phyloP scores from a whole-genome alignment of 2,888 invertebrate genomes.

The Hermaeophaga mercurialis region DNA sequence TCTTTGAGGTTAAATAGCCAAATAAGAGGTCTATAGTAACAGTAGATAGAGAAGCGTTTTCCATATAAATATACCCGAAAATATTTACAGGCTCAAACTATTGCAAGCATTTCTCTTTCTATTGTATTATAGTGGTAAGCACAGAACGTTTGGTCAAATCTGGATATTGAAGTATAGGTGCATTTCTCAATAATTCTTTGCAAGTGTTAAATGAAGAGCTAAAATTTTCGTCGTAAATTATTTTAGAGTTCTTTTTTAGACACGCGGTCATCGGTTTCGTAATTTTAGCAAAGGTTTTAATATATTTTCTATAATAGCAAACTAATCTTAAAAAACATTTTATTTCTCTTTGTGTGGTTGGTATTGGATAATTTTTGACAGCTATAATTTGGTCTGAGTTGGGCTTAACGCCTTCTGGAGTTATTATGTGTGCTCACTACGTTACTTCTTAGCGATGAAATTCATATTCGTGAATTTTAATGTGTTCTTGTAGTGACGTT shows the following conservation, averaged over 20 bases:
- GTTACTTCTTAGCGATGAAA: slow-evolving; percentile 29
- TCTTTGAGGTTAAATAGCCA: too few species aligned
- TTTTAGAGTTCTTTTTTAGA: slow-evolving; percentile 31
- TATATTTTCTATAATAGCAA: slow-evolving; percentile 36
- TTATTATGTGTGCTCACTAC: slow-evolving; percentile 32
- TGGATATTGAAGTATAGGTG: slow-evolving; percentile 37
- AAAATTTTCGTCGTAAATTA: slow-evolving; percentile 27
- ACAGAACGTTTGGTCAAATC: slow-evolving; percentile 39
- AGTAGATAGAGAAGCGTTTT: too few species aligned
- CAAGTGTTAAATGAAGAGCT: slow-evolving; percentile 29
- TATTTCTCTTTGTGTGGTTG: slow-evolving; percentile 35
- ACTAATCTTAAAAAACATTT: slow-evolving; percentile 35
- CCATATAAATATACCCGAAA: slow-evolving; percentile 32
- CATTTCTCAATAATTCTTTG: slow-evolving; percentile 32
- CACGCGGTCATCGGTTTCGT: slow-evolving; percentile 32
- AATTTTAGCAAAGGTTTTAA: slow-evolving; percentile 33
- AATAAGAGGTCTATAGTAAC: too few species aligned
- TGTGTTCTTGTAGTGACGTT: slow-evolving; percentile 43
- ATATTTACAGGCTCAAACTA: slow-evolving; percentile 32
- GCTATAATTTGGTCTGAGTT: too few species aligned
- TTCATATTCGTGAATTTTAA: slow-evolving; percentile 32
- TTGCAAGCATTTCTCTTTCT: slow-evolving; percentile 41
- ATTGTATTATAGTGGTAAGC: slow-evolving; percentile 39
- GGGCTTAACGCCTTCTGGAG: slow-evolving; percentile 29
- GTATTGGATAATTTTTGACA: too few species aligned